Evolutionary conservation across 2,113 vertebrate species (phyloP), one percentile per base, ranked within the genome.

Genomic region (Hystrix cristata): DNA sequence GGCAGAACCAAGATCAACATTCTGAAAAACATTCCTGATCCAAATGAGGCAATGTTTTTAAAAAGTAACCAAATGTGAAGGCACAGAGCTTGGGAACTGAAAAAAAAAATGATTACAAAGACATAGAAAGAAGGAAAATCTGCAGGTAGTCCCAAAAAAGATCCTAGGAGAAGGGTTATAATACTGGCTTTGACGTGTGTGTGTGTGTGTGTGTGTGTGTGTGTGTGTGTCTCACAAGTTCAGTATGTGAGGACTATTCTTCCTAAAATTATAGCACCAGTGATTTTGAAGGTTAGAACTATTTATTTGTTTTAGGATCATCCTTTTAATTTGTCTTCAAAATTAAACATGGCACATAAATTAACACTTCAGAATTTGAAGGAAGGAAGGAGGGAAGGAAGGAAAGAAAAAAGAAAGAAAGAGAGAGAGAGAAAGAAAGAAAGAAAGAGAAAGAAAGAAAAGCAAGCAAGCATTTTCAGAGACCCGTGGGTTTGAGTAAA

Each of bases 1-100:
- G 13, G 62, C n/a, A 67, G 72, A 85, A 89, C 43, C 72, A 94
- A 96, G 16, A 25, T 48, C 79, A 90, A n/a, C 86, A 88, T 81
- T 80, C 48, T 19, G 53, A 19, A 81, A 95, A 64, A 31, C 7
- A 78, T 85, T 84, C 76, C 19, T 60, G 25, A 88, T 55, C 25
- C 59, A 87, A 88, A 60, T 31, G 29, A 84, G 64, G 46, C 79
- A 64, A 53, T 48, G 14, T 72, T 95, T n/a, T 9, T 81, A 6
- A 53, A 67, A 62, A 59, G 13, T 19, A 48, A 46, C 16, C 46
- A 74, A 67, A 92, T 38, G 5, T 80, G 59, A 80, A 76, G 34
- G 1, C 14, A 1, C 4, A 34, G 78, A 81, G 12, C 64, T 86
- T 81, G 79, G 67, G 18, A 59, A 90, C 46, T 57, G 43, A 85